Conservation (phyloP, 1,140 invertebrate species). For the Dreissena polymorpha region DNA sequence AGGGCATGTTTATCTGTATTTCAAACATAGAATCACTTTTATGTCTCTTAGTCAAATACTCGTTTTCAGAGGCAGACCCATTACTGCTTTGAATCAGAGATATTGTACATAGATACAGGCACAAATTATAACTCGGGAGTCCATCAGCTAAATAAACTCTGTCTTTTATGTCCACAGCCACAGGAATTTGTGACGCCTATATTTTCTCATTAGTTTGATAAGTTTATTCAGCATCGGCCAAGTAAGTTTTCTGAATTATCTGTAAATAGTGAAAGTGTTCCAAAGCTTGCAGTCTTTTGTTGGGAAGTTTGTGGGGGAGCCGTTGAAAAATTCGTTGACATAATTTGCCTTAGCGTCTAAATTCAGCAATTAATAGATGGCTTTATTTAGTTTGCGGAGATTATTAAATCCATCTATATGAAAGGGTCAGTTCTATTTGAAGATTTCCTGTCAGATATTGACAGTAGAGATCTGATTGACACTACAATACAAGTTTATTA, state of each 20-base stretch:
- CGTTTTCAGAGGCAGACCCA: too few species aligned
- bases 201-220: not conserved
- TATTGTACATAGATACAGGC: too few species aligned
- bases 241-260: not conserved
- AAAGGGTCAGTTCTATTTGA: conserved; percentile 2
- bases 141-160: too few species aligned
- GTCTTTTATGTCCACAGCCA: too few species aligned
- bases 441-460: conserved; percentile 23
- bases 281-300: not conserved
- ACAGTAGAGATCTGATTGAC: not conserved
- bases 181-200: too few species aligned
- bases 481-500: not conserved
- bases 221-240: not conserved
- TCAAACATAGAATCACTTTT: too few species aligned
- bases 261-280: conserved; percentile 29
- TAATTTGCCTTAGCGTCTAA: not conserved
- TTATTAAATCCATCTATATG: conserved; percentile 35
- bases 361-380: conserved; percentile 10
- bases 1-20: too few species aligned
- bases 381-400: conserved; percentile 16
- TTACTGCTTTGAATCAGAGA: too few species aligned
- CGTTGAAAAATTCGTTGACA: not conserved
- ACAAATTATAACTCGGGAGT: too few species aligned
- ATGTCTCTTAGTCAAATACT: too few species aligned
- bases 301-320: conserved; percentile 1